A percentile compares a stretch with the other conserved stretches of the same genome.
Conservation (phyloP, 2,113 vertebrate species). For the Indicator indicator region DNA sequence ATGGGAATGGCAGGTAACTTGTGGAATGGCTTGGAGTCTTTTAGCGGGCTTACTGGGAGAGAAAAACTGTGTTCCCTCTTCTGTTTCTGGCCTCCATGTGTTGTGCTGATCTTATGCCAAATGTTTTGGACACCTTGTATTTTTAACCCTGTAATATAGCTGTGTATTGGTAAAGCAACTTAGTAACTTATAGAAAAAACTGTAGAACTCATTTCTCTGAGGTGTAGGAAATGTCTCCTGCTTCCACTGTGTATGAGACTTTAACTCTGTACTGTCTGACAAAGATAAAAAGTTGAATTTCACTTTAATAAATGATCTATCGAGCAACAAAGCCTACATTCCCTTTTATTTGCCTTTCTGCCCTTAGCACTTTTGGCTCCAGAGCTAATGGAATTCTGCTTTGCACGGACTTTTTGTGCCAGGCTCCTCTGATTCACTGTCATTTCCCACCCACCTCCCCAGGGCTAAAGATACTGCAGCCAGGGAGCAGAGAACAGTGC, state of each 20-base stretch:
- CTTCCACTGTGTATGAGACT: conserved; percentile 75
- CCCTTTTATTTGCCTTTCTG: conserved; percentile 21
- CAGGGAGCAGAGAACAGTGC: background rate
- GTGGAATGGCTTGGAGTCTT: conserved; percentile 29
- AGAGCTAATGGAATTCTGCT: background rate
- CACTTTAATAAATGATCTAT: conserved; percentile 80
- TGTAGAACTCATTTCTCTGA: conserved; percentile 67
- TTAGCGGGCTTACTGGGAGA: conserved; percentile 31
- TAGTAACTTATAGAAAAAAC: conserved; percentile 72
- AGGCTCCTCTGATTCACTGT: background rate
- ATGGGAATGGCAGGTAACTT: background rate
- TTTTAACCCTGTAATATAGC: conserved; percentile 79
- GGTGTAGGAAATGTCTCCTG: conserved; percentile 59
- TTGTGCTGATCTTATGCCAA: conserved; percentile 77
- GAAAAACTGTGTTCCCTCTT: conserved; percentile 71
- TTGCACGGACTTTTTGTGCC: background rate
- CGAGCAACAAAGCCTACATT: conserved; percentile 58
- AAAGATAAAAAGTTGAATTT: conserved; percentile 69
- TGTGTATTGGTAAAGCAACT: conserved; percentile 76
- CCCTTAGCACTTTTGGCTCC: background rate
- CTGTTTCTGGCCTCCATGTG: conserved; percentile 73
- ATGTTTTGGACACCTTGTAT: conserved; percentile 76
- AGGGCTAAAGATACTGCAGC: background rate
- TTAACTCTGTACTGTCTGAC: conserved; percentile 72
- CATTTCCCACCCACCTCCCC: background rate